Conservation (phyloP, 2,113 vertebrate species). For the Alouatta palliata region DNA sequence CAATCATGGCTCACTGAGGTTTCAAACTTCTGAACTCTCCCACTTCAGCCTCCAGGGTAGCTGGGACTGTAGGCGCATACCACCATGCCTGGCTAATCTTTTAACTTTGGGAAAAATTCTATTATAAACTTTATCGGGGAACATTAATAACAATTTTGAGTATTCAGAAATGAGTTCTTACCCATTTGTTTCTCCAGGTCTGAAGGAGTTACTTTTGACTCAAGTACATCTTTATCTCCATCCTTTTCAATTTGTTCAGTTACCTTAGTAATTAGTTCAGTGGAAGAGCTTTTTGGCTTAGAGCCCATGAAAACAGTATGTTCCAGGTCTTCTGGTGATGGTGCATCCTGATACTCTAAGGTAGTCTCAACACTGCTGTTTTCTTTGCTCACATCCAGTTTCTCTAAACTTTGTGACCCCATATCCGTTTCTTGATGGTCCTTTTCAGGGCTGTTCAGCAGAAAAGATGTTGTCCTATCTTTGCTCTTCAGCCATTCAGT, state of each 20-base stretch:
- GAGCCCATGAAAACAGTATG: conserved; percentile 80
- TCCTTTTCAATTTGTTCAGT: conserved; percentile 45
- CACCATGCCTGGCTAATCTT: no score
- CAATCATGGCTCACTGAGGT: no score
- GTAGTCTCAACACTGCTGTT: conserved; percentile 85
- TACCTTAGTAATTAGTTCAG: conserved; percentile 35
- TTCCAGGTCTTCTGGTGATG: conserved; percentile 81
- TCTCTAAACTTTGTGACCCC: conserved; percentile 71
- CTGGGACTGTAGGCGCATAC: no score
- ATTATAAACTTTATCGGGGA: background rate
- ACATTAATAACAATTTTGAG: background rate
- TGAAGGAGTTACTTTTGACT: conserved; percentile 32
- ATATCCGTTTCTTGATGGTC: conserved; percentile 54
- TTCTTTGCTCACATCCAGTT: conserved; percentile 81
- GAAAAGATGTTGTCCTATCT: conserved; percentile 60
- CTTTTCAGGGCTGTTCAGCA: conserved; percentile 41
- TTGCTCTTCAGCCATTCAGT: conserved; percentile 73
- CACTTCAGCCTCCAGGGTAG: no score
- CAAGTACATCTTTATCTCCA: conserved; percentile 11
- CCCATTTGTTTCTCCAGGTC: conserved; percentile 60
- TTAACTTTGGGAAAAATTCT: background rate
- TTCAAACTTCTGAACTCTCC: no score
- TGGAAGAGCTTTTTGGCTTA: conserved; percentile 61
- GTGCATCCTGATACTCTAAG: conserved; percentile 90
- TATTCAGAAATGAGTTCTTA: conserved; percentile 62